Evolutionary conservation across 2,888 invertebrate genomes (phyloP).

Genomic region (Macrosoma leucophasiata): DNA sequence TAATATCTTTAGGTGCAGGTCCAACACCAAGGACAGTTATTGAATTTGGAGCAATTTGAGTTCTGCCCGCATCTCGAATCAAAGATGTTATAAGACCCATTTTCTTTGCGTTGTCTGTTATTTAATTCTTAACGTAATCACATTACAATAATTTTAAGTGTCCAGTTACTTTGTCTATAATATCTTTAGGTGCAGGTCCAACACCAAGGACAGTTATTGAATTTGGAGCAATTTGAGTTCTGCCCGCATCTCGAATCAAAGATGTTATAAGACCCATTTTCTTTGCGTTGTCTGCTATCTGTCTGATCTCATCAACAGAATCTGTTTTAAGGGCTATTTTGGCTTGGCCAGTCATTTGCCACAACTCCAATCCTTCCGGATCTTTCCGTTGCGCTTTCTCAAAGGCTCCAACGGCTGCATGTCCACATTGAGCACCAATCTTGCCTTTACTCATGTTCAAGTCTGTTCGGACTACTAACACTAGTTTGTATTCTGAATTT

Average conservation of each 20-base stretch:
- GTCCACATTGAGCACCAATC: slow-evolving; percentile 95
- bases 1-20: slow-evolving; percentile 84
- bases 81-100: slow-evolving; percentile 82
- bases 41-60: slow-evolving; percentile 92
- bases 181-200: slow-evolving; percentile 89
- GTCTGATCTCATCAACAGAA: slow-evolving; percentile 81
- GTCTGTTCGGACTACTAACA: slow-evolving; percentile 91
- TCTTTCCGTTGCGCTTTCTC: slow-evolving; percentile 79
- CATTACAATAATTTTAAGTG: slow-evolving; percentile 87
- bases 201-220: slow-evolving; percentile 93
- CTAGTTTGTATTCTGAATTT: slow-evolving; percentile 83
- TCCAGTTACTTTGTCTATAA: slow-evolving; percentile 89
- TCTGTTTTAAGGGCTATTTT: slow-evolving; percentile 92
- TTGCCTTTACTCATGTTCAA: slow-evolving; percentile 97
- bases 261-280: slow-evolving; percentile 81
- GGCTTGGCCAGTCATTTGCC: slow-evolving; percentile 85
- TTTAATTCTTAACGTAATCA: slow-evolving; percentile 62
- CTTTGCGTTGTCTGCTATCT: slow-evolving; percentile 81
- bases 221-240: slow-evolving; percentile 93
- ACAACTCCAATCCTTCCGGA: slow-evolving; percentile 73
- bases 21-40: slow-evolving; percentile 94
- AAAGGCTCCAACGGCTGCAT: slow-evolving; percentile 93
- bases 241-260: slow-evolving; percentile 91
- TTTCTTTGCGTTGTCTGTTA: slow-evolving; percentile 79
- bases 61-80: slow-evolving; percentile 93